Conservation (phyloP, 2,113 vertebrate species). For the Empidonax alnorum region DNA sequence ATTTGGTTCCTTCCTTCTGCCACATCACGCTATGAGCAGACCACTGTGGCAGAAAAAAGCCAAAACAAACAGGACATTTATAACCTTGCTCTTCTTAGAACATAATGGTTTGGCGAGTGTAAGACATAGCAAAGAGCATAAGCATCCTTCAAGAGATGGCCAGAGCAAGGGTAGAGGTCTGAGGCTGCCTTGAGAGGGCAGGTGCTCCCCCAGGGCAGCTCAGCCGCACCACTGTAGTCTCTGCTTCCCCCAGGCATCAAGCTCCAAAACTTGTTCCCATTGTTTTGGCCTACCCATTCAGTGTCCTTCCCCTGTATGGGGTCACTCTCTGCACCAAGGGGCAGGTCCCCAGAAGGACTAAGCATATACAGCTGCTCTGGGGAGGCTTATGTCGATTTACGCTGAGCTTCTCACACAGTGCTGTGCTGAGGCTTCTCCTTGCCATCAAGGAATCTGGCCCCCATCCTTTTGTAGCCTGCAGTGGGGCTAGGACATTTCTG, state of each 20-base stretch:
- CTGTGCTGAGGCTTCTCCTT: neutral
- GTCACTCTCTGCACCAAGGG: neutral
- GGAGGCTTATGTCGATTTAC: accelerated
- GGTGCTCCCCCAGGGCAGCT: neutral
- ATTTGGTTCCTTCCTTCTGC: neutral
- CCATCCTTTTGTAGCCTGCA: neutral
- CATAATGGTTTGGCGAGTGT: neutral
- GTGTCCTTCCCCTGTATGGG: neutral
- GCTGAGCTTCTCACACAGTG: accelerated
- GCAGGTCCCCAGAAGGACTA: neutral
- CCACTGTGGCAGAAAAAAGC: neutral
- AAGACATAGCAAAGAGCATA: neutral
- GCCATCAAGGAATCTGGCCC: neutral
- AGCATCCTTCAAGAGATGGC: neutral
- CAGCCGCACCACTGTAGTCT: accelerated
- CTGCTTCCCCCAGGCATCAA: neutral
- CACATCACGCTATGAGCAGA: neutral
- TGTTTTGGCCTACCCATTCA: neutral
- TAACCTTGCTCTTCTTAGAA: neutral
- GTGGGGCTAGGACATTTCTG: neutral
- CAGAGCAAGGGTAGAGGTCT: neutral
- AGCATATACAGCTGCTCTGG: neutral
- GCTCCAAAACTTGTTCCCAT: neutral
- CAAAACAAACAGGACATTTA: neutral
- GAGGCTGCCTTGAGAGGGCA: neutral